Conservation (phyloP, 2,888 invertebrate genomes). For the Taphrorychus bicolor region DNA sequence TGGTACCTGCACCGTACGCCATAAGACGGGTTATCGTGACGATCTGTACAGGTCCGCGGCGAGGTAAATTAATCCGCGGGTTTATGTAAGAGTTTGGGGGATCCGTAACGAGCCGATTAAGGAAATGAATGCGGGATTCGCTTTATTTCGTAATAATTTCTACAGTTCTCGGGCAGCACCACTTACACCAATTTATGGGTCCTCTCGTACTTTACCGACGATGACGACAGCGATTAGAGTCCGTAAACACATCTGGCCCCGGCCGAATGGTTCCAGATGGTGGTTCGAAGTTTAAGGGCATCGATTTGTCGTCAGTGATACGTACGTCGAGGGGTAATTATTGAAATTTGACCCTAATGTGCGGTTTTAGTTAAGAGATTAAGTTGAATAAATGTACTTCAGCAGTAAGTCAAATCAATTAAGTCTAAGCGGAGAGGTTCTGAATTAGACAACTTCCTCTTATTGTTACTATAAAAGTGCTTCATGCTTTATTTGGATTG, state of each 20-base stretch:
- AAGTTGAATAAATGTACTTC: too few relatives aligned
- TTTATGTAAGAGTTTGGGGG: conserved; percentile 32
- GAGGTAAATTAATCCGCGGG: conserved; percentile 3
- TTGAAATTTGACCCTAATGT: too few relatives aligned
- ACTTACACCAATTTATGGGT: neutral
- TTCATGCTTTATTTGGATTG: too few relatives aligned
- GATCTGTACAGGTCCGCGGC: conserved; percentile 6
- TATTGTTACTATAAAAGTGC: too few relatives aligned
- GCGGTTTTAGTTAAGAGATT: too few relatives aligned
- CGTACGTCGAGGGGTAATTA: too few relatives aligned
- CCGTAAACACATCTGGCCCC: neutral
- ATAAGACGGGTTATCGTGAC: conserved; percentile 31
- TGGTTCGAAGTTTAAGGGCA: too few relatives aligned
- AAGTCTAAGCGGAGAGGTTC: too few relatives aligned
- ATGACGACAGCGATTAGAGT: neutral
- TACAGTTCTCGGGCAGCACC: neutral
- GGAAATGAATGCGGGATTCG: conserved; percentile 18
- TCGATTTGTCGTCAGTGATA: too few relatives aligned
- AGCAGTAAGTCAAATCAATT: too few relatives aligned
- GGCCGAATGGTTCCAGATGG: too few relatives aligned
- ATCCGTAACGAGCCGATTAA: conserved; percentile 17
- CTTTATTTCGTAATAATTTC: neutral
- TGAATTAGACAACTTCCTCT: too few relatives aligned
- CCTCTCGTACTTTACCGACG: neutral
- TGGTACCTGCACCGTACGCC: conserved; percentile 36